Evolutionary conservation across 2,113 vertebrate genomes (phyloP).

Genomic region (Madoqua kirkii): DNA sequence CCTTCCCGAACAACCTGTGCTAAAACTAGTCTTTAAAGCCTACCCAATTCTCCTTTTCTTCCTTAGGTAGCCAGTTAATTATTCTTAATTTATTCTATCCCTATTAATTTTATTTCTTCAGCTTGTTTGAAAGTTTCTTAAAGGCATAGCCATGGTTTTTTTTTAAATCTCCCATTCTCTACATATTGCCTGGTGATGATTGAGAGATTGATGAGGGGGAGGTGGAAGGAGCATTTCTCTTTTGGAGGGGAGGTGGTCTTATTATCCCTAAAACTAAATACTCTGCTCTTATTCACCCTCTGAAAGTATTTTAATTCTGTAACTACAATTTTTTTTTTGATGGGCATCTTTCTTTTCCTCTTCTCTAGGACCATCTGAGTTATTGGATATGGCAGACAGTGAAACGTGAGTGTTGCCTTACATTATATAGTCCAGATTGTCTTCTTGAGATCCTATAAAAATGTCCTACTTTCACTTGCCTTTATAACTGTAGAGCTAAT

Average conservation of each 20-base stretch:
- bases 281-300: neutral
- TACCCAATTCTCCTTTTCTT: neutral
- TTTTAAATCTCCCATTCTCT: neutral
- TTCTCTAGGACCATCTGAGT: conserved; percentile 88
- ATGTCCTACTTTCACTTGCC: neutral
- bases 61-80: neutral
- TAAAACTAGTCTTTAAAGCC: neutral
- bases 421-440: neutral
- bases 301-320: neutral
- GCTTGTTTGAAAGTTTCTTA: neutral
- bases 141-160: neutral
- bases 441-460: neutral
- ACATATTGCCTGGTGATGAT: neutral
- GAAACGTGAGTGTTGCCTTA: conserved; percentile 86
- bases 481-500: neutral
- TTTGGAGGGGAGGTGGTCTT: neutral
- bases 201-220: neutral
- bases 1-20: neutral
- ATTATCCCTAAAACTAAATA: neutral
- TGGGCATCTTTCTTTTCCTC: conserved; percentile 15
- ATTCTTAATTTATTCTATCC: neutral
- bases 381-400: conserved; percentile 92
- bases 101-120: neutral
- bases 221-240: neutral
- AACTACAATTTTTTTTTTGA: neutral